Evolutionary conservation across 2,113 vertebrate species (phyloP).

Genomic region (Chamaea fasciata): DNA sequence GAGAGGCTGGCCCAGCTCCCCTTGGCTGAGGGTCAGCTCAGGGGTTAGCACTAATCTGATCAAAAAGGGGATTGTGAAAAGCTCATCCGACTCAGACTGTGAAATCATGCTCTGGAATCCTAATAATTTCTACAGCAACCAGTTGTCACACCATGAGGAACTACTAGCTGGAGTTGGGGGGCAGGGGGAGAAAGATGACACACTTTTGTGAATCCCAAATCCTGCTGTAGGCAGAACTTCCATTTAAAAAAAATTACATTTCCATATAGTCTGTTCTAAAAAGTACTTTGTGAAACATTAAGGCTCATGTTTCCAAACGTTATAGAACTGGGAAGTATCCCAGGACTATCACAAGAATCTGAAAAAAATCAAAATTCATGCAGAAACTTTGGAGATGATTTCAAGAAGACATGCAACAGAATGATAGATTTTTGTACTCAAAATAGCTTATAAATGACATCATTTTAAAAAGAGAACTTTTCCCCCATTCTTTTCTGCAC

Average conservation of each 20-base stretch:
- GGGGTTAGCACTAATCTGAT: conserved; percentile 6
- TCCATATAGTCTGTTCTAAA: neutral
- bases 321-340: neutral
- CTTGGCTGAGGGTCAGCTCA: neutral
- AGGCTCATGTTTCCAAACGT: neutral
- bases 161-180: neutral
- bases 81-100: conserved; percentile 9
- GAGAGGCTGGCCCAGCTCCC: neutral
- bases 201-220: neutral
- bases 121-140: neutral
- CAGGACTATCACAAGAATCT: neutral
- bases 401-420: neutral
- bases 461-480: conserved; percentile 8
- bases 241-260: neutral
- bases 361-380: neutral
- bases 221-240: neutral
- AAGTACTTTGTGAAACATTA: neutral
- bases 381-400: neutral
- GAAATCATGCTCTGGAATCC: conserved; percentile 10
- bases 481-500: neutral
- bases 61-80: conserved; percentile 9
- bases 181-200: neutral
- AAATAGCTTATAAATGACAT: conserved; percentile 36
- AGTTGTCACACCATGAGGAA: neutral
- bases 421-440: conserved; percentile 8